Evolutionary conservation across 2,888 invertebrate genomes (phyloP), one percentile per base, ranked within the genome.

Genomic region (Tillus elongatus): DNA sequence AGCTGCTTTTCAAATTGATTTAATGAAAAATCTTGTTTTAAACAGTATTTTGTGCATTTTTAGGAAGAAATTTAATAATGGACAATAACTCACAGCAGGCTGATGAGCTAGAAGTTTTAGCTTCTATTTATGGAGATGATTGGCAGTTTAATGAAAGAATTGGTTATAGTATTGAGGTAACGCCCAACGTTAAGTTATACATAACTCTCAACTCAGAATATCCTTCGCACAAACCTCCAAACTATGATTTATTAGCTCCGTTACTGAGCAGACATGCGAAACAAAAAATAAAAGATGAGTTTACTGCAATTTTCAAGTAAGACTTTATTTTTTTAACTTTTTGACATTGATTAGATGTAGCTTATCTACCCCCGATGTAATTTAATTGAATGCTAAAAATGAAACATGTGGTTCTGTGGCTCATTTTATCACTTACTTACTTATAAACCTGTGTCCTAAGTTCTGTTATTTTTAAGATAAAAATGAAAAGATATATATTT

Each of bases 71-170:
- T n/a, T n/a, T n/a, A 30, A 35, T 32, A 12, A 58, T 58, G 58
- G 58, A 58, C 30, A 61, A 62, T 50, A 43, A 53, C 34, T 37
- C 49, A 8, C 49, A 53, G 41, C 64, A 63, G 47, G 46, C 43
- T 13, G 81, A 82, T 46, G 86, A 86, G 69, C 68, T 84, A 11
- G 82, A 83, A 64, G 81, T 77, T 0, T 62, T 86, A 11, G 67
- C 69, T 43, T 74, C 85, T 2, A 86, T 87, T 46, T 87, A 83
- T 55, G 77, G 72, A 2, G 67, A 75, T 13, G 79, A 84, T 46
- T 84, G 79, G 76, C 68, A 67, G 37, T 68, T 68, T 3, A 77
- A 82, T 43, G 71, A 74, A 53, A 72, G 69, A 35, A 64, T 63
- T 12, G 65, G 69, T 19, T 84, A 76, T 55, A 75, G 72, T 45